These are phyloP conservation scores for Saccopteryx bilineata DNA, from an alignment of 2,113 vertebrate species.

Conservation along the genomic window DNA sequence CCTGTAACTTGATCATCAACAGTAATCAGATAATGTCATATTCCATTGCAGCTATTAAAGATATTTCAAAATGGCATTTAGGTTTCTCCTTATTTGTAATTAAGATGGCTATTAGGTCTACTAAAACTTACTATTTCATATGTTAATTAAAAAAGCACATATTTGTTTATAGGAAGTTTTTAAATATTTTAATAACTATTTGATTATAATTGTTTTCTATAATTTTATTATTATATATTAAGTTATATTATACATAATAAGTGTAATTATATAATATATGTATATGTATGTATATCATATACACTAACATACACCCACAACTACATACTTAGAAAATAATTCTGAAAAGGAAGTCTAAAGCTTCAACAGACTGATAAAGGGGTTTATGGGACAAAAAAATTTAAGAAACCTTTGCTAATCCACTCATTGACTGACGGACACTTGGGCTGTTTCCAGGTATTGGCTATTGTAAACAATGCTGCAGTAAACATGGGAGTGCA, in stretches of 20 bases:
- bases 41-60: not conserved
- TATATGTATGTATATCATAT: not conserved
- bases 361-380: not conserved
- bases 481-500: no score
- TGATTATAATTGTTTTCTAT: not conserved
- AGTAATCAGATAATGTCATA: conserved; percentile 46
- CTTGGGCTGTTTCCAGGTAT: no score
- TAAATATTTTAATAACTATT: not conserved
- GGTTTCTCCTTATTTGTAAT: not conserved
- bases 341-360: not conserved
- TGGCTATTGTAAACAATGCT: no score
- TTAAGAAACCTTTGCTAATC: not conserved
- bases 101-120: not conserved
- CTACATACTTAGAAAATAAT: conserved; percentile 7
- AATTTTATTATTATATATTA: not conserved
- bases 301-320: not conserved
- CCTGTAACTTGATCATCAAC: not conserved
- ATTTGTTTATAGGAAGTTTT: conserved; percentile 27
- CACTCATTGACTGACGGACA: no score
- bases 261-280: not conserved
- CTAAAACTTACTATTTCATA: not conserved
- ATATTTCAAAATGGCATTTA: not conserved
- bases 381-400: not conserved
- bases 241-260: not conserved
- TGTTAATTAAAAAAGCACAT: not conserved